phyloP scores from a whole-genome alignment of 1,140 invertebrate genomes.

The Nilaparvata lugens region DNA sequence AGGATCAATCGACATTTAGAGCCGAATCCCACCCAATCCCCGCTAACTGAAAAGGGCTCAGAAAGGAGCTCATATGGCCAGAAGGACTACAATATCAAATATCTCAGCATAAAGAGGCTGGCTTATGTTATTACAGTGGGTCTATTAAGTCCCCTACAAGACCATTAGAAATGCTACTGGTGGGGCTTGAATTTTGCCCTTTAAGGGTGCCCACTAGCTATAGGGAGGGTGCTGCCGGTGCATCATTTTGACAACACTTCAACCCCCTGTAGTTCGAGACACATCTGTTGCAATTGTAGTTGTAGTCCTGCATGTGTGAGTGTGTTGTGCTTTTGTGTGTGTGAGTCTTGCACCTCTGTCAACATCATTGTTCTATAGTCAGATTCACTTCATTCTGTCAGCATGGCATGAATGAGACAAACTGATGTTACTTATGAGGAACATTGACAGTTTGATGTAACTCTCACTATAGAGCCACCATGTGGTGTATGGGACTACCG shows the following conservation, averaged over 20 bases:
- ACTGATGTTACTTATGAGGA: no score
- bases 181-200: conserved; percentile 4
- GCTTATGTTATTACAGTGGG: conserved; percentile 17
- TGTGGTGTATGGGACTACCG: background rate
- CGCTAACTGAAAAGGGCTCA: no score
- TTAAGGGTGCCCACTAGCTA: background rate
- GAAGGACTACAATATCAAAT: conserved; percentile 12
- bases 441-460: no score
- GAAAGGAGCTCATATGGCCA: background rate
- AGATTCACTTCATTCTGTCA: no score
- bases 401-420: no score
- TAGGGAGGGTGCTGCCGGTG: background rate
- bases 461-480: background rate
- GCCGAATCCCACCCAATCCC: no score
- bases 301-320: background rate
- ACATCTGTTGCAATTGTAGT: conserved; percentile 7
- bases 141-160: conserved; percentile 14
- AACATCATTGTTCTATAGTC: conserved; percentile 6
- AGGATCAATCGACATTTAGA: no score
- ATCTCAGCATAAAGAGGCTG: conserved; percentile 14
- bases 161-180: conserved; percentile 5
- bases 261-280: background rate
- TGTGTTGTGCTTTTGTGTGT: background rate
- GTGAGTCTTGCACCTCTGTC: background rate
- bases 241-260: conserved; percentile 6